These are phyloP conservation scores for Ganaspis brasiliensis DNA, from an alignment of 2,888 invertebrate species.

Conservation along the genomic window DNA sequence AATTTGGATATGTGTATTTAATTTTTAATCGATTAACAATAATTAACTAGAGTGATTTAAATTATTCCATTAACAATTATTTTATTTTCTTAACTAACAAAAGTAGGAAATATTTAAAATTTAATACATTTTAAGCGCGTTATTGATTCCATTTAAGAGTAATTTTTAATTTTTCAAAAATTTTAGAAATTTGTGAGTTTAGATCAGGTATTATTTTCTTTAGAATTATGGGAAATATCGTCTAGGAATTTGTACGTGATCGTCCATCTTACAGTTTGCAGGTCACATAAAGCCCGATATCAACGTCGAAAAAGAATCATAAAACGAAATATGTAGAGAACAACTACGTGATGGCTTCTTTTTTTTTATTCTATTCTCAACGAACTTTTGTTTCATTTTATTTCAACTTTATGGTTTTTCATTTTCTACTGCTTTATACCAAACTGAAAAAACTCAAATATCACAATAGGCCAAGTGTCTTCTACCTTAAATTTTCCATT, in stretches of 20 bases:
- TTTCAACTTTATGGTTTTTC: constrained; percentile 13
- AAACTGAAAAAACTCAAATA: not conserved
- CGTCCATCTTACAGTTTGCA: constrained; percentile 17
- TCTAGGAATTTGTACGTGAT: constrained; percentile 11
- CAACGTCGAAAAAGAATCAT: constrained; percentile 3
- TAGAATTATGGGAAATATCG: not conserved
- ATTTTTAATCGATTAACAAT: too few species aligned
- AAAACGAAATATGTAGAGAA: constrained; percentile 18
- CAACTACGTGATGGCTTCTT: not conserved
- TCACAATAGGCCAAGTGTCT: too few species aligned
- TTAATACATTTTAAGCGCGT: too few species aligned
- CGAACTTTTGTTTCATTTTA: constrained; percentile 9
- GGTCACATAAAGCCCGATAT: constrained; percentile 11
- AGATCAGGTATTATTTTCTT: not conserved
- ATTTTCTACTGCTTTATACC: constrained; percentile 5
- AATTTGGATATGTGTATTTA: too few species aligned
- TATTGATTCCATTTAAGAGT: too few species aligned
- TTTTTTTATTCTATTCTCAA: not conserved
- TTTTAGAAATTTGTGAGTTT: too few species aligned
- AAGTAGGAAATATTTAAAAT: too few species aligned
- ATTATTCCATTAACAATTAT: too few species aligned
- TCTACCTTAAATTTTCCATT: too few species aligned
- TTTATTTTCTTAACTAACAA: too few species aligned
- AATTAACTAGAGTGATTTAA: too few species aligned
- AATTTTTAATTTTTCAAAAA: too few species aligned